Percentiles rank a stretch among this genome's conserved stretches.
Conservation (phyloP, 2,113 vertebrate species). For the Rousettus leschenaultii region DNA sequence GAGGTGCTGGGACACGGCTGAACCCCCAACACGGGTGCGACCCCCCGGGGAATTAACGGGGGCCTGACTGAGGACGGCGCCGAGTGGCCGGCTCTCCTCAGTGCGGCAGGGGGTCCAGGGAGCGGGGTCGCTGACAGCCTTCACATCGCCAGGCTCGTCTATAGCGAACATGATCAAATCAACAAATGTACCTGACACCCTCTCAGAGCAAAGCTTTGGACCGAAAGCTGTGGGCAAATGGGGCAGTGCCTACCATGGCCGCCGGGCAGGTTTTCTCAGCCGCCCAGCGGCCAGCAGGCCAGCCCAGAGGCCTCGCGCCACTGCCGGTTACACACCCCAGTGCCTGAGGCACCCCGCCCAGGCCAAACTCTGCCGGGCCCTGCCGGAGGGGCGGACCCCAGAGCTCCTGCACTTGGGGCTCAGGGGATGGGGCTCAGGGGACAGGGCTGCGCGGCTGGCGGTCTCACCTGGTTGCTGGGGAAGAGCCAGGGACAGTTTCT, state of each 20-base stretch:
- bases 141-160: background rate
- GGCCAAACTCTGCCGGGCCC: background rate
- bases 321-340: too few species aligned
- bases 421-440: too few species aligned
- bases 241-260: fast-evolving
- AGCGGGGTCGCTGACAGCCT: background rate
- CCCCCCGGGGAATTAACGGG: background rate
- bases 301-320: fast-evolving
- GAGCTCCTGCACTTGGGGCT: background rate
- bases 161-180: background rate
- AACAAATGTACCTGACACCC: background rate
- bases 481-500: background rate
- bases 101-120: background rate
- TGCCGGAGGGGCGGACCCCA: fast-evolving
- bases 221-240: background rate
- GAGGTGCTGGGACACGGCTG: background rate
- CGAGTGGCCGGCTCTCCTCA: background rate
- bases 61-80: background rate
- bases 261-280: background rate
- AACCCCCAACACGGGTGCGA: background rate
- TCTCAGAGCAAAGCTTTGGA: background rate
- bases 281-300: background rate
- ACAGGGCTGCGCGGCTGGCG: too few species aligned
- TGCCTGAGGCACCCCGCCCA: background rate
- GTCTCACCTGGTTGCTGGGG: background rate